Evolutionary conservation across 2,888 invertebrate species (phyloP), one percentile per base, ranked within the genome.

Genomic region (Sinohyriopsis cumingii): DNA sequence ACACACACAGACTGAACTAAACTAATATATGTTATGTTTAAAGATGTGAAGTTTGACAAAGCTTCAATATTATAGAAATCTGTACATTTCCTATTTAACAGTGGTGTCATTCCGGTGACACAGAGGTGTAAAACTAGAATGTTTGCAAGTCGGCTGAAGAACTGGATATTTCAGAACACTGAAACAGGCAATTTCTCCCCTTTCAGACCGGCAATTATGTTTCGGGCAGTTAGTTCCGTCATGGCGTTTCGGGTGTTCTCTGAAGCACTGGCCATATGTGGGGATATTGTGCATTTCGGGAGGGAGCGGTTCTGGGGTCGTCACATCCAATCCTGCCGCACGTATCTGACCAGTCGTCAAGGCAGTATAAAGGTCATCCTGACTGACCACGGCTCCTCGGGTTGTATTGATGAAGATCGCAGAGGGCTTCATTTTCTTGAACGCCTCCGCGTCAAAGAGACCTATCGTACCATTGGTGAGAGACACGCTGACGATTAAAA

Each of bases 321-420:
- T 96, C 0, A 97, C 97, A 91, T 97, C 97, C 54, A 98, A 90
- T 0, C 97, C 97, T 0, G 97, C 97, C 0, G 94, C 95, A 84
- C 92, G 91, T 68, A 97, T 96, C 15, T 91, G 92, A 19, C 93
- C 93, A 64, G 91, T 92, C 81, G 93, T 91, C 63, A 97, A 91
- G 0, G 96, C 96, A 71, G 93, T 92, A 71, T 94, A 93, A 65
- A 97, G 91, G 12, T 94, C 95, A 57, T 93, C 91, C 87, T 97
- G 96, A 88, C 96, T 93, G 6, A 92, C 90, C 5, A 92, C 76
- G 0, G 78, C 86, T 62, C 94, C 92, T 77, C 96, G 73, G 80
- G 96, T 94, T 1, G 95, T 94, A 86, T 98, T 98, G 2, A 98
- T 92, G 87, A 98, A 95, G 70, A 98, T 93, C 1, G 96, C 94